Conservation (phyloP, 2,797 vertebrate genomes). For the Gallinago solitaria region DNA sequence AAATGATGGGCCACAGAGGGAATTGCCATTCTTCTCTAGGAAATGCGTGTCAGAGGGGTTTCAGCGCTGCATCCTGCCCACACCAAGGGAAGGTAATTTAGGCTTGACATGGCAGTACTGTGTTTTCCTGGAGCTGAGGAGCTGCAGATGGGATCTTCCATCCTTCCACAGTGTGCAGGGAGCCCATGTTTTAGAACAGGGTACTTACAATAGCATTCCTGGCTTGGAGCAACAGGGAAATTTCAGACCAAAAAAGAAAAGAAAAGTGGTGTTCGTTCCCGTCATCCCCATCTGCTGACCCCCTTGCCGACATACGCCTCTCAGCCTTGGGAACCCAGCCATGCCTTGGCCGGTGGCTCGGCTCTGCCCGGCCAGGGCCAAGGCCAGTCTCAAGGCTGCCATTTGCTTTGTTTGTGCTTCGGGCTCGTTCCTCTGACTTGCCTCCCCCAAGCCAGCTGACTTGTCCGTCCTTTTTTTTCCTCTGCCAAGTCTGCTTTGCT, state of each 20-base stretch:
- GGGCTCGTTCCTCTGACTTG: background rate
- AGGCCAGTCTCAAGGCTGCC: background rate
- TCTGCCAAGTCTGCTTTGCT: conserved; percentile 24
- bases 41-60: conserved; percentile 14
- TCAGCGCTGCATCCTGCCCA: background rate
- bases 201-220: background rate
- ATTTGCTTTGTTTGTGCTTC: background rate
- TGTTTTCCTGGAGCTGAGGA: background rate
- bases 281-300: background rate
- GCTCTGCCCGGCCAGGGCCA: background rate
- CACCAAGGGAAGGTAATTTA: background rate
- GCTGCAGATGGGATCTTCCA: background rate
- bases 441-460: background rate
- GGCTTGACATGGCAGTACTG: background rate
- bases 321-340: background rate
- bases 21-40: conserved; percentile 4
- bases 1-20: conserved; percentile 23
- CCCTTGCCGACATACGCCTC: fast-evolving
- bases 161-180: background rate
- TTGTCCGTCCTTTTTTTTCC: background rate
- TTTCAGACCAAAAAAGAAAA: background rate
- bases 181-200: background rate
- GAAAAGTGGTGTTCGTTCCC: background rate
- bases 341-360: background rate
- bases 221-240: background rate